Conservation (phyloP, 2,888 invertebrate species). For the Idaea straminata region DNA sequence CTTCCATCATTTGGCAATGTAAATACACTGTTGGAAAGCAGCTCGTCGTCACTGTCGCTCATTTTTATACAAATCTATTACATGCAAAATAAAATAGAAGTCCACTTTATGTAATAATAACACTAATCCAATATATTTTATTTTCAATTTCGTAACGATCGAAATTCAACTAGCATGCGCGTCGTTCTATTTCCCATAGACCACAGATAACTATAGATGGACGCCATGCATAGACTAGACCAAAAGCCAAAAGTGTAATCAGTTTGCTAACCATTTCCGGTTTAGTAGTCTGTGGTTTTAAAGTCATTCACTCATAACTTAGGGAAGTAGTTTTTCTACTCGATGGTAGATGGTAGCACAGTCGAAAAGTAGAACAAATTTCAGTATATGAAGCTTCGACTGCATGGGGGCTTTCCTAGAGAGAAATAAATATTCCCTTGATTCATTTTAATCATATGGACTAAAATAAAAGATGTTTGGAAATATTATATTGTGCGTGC, state of each 20-base stretch:
- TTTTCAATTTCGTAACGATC: not conserved
- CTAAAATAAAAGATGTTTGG: too few relatives aligned
- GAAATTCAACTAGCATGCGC: not conserved
- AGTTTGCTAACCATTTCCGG: not conserved
- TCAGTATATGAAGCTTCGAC: not conserved
- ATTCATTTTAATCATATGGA: too few relatives aligned
- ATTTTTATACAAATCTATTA: slow-evolving; percentile 22
- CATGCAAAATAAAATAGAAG: not conserved
- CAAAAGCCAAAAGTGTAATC: too few relatives aligned
- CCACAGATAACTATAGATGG: not conserved
- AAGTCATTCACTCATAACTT: not conserved
- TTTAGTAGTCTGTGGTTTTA: not conserved
- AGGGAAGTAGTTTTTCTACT: not conserved
- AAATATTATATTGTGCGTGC: too few relatives aligned
- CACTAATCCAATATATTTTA: not conserved
- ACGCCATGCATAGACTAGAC: too few relatives aligned
- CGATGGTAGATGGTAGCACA: not conserved
- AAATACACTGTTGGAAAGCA: slow-evolving; percentile 41
- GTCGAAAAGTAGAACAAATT: not conserved
- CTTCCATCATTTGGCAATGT: slow-evolving; percentile 46
- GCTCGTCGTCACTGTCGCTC: slow-evolving; percentile 50
- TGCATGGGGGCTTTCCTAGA: not conserved
- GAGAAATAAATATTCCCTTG: too few relatives aligned
- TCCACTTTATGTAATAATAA: not conserved
- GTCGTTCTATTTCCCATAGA: not conserved